Base-by-base conservation (phyloP, 2,797 vertebrate genomes). In the Acanthurus tractus region DNA sequence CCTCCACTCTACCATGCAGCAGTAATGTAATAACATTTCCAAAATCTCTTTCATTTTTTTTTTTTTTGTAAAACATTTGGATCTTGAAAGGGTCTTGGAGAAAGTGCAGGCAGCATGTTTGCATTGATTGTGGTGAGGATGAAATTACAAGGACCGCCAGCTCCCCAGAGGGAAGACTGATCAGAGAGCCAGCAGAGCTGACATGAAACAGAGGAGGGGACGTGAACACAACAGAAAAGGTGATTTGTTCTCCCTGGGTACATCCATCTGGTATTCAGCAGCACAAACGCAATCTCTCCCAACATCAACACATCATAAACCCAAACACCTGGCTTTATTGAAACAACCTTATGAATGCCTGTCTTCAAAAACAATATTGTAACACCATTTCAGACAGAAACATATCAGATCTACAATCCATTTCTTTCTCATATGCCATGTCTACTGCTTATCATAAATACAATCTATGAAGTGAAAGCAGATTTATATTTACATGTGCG, bases 271-370 rank as follows among this genome's bases (percentile, higher is more conserved):
- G 92, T 92, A 94, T 95, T 94, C 94, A 94, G 93, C 86, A 86
- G 89, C 88, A 88, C 91, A 93, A 91, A 94, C 93, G 93, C 94
- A 95, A 96, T 95, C 93, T 95, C 93, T 92, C 82, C 92, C 88
- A 91, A 92, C 93, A 95, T 95, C 95, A 95, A 94, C 94, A 95
- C 94, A 94, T 94, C 93, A 94, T 94, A 94, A 95, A 95, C 81
- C 93, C 83, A 90, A 86, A 89, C 92, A 94, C 92, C 93, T 92
- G 92, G 89, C 90, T 92, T 94, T 94, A 95, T 95, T 95, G 94
- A 94, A 94, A 91, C 84, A 93, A 92, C 90, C 91, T 93, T 89
- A 92, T 93, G 93, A 94, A 92, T 89, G 81, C 88, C 86, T 50
- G 86, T 90, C 91, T 92, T 92, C 83, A 88, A 92, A 93, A 94